phyloP scores from a whole-genome alignment of 2,113 vertebrate species.

The Chamaetylas fuelleborni region DNA sequence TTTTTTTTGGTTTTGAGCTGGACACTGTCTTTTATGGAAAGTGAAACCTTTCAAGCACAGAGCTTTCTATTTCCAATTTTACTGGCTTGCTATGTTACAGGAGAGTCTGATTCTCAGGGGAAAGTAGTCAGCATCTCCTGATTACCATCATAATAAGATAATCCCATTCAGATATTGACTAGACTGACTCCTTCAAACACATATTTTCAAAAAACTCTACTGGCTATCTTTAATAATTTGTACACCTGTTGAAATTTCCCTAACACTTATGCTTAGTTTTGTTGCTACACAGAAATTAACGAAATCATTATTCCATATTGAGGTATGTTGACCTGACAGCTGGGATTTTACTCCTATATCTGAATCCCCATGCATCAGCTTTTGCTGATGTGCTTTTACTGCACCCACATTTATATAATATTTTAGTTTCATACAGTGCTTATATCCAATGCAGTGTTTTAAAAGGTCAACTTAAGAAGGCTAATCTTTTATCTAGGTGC shows the following conservation, averaged over 20 bases:
- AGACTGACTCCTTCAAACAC: background rate
- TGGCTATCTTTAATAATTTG: background rate
- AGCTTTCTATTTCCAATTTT: background rate
- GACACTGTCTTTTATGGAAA: background rate
- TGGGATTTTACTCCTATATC: background rate
- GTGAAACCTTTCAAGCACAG: background rate
- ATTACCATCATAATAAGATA: background rate
- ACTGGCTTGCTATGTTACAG: background rate
- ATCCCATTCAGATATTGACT: background rate
- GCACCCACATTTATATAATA: background rate
- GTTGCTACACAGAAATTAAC: background rate
- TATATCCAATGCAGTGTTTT: background rate
- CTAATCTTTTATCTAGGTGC: background rate
- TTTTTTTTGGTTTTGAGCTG: background rate
- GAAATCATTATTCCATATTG: background rate
- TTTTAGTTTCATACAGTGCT: background rate
- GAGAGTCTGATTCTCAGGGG: background rate
- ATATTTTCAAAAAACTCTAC: background rate
- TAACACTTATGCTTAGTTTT: background rate
- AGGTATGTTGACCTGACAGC: background rate
- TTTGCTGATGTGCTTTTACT: background rate
- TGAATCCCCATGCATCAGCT: background rate
- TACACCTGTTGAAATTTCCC: background rate
- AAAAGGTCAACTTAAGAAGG: background rate
- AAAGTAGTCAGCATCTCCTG: background rate